Base-by-base conservation (phyloP, 2,888 invertebrate genomes). In the Eupsilia transversa region DNA sequence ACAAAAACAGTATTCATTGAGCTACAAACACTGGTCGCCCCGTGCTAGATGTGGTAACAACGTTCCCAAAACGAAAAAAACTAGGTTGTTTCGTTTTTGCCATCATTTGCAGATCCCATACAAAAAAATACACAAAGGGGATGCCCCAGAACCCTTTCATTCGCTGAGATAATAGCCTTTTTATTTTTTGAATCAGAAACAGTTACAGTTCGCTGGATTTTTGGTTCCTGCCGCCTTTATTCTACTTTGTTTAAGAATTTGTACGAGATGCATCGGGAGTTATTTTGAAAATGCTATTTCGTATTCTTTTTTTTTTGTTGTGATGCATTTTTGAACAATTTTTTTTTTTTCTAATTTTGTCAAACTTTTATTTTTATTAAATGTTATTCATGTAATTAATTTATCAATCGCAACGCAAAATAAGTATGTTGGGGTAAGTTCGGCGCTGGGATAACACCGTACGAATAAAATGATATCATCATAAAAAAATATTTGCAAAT, bases 161-260 rank as follows among this genome's bases (percentile, higher is more conserved):
- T 86, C 80, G 73, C 59, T 71, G 77, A 86, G 83, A 89, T 88
- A 88, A 89, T 88, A 78, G 84, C 82, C 84, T 86, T 84, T 88
- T 80, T 80, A 69, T 88, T 88, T 89, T 87, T 82, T 83, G 79
- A 82, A 86, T 86, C 84, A 76, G 84, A 71, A 89, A 63, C 81
- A 73, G 83, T 85, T 79, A 80, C 80, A 86, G 83, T 84, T 82
- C 83, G 83, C 75, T 77, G 85, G 71, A 71, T 75, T 83, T 79
- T 79, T 59, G 78, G 74, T 72, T 85, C 74, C 72, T 74, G 79
- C 72, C 83, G 72, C 67, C 9, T 72, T 70, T 74, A 70, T 80
- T 74, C 65, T 49, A 72, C 80, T 68, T 77, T 73, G 75, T 77
- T 64, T 57, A 57, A 73, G 67, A 57, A 69, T 80, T 65, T 67